These are phyloP conservation scores for Panurus biarmicus DNA, from an alignment of 2,113 vertebrate species.

Conservation along the genomic window DNA sequence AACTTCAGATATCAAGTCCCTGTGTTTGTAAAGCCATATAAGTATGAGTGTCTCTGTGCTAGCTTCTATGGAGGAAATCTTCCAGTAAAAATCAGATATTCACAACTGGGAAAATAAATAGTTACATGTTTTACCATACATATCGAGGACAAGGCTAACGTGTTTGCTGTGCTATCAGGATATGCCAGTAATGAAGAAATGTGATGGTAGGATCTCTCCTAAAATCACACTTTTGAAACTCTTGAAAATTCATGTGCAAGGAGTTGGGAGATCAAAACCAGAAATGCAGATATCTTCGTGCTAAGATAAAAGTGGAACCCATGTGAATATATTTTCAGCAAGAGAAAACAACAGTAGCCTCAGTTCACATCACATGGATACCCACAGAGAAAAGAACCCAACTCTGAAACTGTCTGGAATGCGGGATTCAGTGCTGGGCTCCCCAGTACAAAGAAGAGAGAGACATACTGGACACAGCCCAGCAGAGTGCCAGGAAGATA, in stretches of 20 bases:
- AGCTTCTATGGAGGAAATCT: neutral
- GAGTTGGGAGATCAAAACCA: neutral
- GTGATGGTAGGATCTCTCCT: neutral
- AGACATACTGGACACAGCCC: neutral
- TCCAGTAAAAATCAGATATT: neutral
- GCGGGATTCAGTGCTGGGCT: rapidly evolving
- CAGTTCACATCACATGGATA: neutral
- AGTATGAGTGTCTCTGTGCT: neutral
- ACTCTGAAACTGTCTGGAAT: neutral
- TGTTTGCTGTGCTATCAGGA: neutral
- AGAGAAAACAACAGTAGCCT: neutral
- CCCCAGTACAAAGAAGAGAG: neutral
- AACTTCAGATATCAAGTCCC: neutral
- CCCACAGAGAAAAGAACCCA: neutral
- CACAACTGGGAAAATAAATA: neutral
- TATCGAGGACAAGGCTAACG: neutral
- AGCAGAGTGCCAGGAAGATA: neutral
- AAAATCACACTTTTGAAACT: neutral
- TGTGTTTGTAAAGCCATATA: neutral
- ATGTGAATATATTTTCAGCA: neutral
- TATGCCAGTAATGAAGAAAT: neutral
- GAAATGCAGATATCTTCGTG: neutral
- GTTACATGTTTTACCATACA: neutral
- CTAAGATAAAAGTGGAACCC: neutral
- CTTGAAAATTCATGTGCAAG: neutral